A percentile compares a stretch with the other conserved stretches of the same genome.
Conservation (phyloP, 2,797 vertebrate species). For the Moxostoma hubbsi region DNA sequence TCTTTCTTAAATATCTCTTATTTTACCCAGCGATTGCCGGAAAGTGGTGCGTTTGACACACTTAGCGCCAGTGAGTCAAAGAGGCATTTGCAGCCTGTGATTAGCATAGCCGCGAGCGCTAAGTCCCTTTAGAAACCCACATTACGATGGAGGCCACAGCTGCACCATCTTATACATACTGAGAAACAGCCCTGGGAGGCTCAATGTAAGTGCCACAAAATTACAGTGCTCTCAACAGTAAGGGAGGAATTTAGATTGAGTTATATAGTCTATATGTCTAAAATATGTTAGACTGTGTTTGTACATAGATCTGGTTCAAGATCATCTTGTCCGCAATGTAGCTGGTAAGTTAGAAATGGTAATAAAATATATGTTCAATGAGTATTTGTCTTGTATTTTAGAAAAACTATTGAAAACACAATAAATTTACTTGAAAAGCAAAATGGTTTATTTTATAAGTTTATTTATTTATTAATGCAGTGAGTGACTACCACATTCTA, state of each 20-base stretch:
- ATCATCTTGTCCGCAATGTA: neutral
- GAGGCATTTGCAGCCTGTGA: slow-evolving; percentile 58
- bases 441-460: too few species aligned
- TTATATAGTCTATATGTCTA: neutral
- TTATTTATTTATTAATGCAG: too few species aligned
- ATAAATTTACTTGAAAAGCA: too few species aligned
- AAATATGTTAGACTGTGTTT: neutral
- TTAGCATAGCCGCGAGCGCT: slow-evolving; percentile 67
- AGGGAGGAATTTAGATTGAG: neutral
- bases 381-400: too few species aligned
- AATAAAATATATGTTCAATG: too few species aligned
- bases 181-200: slow-evolving; percentile 16
- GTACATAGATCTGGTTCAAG: slow-evolving; percentile 1
- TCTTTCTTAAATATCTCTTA: slow-evolving; percentile 37
- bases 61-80: slow-evolving; percentile 62
- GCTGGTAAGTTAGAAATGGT: too few species aligned
- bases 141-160: slow-evolving; percentile 51
- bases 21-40: slow-evolving; percentile 43
- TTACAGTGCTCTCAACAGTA: slow-evolving; percentile 13
- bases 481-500: too few species aligned
- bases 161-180: slow-evolving; percentile 19
- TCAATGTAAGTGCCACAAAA: slow-evolving; percentile 38
- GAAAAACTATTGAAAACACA: too few species aligned
- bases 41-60: slow-evolving; percentile 57
- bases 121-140: slow-evolving; percentile 63